Evolutionary conservation across 2,797 vertebrate genomes (phyloP), one percentile per base, ranked within the genome.

Genomic region (Peromyscus aztecus): DNA sequence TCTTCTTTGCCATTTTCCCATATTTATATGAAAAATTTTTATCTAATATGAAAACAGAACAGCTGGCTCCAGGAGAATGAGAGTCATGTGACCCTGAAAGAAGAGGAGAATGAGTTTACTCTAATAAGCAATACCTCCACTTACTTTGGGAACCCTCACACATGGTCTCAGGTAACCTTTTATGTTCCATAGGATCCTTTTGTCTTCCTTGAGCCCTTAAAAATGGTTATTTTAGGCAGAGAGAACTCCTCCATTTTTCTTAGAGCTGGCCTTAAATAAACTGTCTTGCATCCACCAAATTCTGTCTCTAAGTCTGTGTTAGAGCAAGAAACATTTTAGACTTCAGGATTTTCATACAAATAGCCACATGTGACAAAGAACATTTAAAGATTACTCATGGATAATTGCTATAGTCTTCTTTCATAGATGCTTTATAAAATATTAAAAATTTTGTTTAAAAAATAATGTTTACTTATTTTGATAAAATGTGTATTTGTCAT

Each of bases 381-480:
- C 75, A 78, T 1, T 17, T 19, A 46, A 85, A 59, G 3, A 37
- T n/a, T 55, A 37, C 0, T 59, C 4, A 19, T 73, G 1, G 83
- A 65, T 31, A 87, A 83, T 1, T 81, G 0, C 67, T 31, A 52
- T 67, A 40, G 13, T n/a, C 67, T 69, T 69, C 10, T 73, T 87
- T 84, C 12, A 89, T 4, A 43, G 3, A 4, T 63, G 40, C 81
- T 93, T 89, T 29, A 46, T 10, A 71, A 96, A 94, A 27, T 27
- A 61, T 4, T 7, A 75, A 61, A 63, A 76, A 1, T 78, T 27
- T 11, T 76, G 14, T 63, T 84, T 80, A 57, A 37, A 37, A 78
- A 85, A 77, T 57, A 11, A 43, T 75, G 6, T 75, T 59, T 83
- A 46, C 6, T 94, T 71, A 87, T 43, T 90, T 95, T 89, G 88